A percentile compares a stretch with the other conserved stretches of the same genome.
These are phyloP conservation scores for Megastigmus dorsalis DNA, from an alignment of 2,888 invertebrate species.

Conservation along the genomic window DNA sequence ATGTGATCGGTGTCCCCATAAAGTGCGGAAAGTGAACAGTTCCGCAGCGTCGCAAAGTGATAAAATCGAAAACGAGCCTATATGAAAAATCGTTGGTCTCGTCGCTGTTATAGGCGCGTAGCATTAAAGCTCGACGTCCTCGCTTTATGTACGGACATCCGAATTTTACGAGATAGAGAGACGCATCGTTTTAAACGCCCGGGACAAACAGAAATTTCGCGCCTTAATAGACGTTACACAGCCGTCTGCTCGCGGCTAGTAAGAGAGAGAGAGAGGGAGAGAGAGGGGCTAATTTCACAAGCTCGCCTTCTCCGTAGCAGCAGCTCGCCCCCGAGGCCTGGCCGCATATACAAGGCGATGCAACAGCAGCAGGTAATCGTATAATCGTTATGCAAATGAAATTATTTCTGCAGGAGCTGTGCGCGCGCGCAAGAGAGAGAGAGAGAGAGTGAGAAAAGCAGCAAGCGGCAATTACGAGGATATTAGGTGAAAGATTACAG, in stretches of 20 bases:
- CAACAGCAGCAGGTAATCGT: constrained; percentile 36
- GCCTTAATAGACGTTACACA: constrained; percentile 29
- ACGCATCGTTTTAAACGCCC: not conserved
- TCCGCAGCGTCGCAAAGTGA: too few relatives aligned
- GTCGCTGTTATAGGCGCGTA: too few relatives aligned
- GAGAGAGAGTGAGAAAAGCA: too few relatives aligned
- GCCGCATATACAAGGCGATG: not conserved
- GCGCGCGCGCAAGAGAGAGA: too few relatives aligned
- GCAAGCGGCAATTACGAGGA: constrained; percentile 50
- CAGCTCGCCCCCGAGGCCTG: not conserved
- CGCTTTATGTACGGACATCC: not conserved
- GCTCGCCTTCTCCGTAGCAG: not conserved
- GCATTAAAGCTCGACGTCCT: not conserved
- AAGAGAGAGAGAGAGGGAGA: not conserved
- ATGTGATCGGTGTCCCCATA: too few relatives aligned
- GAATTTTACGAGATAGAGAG: constrained; percentile 4
- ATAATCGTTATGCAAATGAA: constrained; percentile 54
- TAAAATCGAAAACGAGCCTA: too few relatives aligned
- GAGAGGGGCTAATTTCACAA: constrained; percentile 33
- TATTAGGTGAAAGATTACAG: constrained; percentile 54
- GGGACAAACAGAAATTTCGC: constrained; percentile 31
- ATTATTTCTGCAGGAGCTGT: constrained; percentile 35
- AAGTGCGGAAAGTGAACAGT: too few relatives aligned
- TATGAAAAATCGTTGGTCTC: too few relatives aligned
- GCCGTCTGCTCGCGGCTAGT: not conserved